These are phyloP conservation scores for Pseudomyrmex gracilis DNA, from an alignment of 1,140 invertebrate species.

Conservation along the genomic window DNA sequence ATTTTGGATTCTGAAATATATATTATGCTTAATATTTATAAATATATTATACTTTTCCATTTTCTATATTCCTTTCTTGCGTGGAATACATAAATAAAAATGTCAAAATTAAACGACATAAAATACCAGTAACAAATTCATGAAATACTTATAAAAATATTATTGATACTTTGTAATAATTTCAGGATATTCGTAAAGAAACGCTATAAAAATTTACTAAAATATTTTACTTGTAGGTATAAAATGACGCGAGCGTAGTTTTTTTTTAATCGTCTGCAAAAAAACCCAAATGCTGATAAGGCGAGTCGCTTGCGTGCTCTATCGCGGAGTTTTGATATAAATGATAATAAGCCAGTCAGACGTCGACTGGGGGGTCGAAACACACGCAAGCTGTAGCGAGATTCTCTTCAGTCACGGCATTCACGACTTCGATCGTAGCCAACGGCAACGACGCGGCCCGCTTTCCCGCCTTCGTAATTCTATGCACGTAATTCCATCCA, in stretches of 20 bases:
- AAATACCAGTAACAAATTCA: too few relatives aligned
- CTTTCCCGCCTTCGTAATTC: constrained; percentile 65
- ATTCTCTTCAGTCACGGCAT: constrained; percentile 43
- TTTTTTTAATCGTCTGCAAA: constrained; percentile 2
- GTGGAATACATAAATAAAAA: too few relatives aligned
- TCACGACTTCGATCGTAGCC: constrained; percentile 39
- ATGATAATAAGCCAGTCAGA: constrained; percentile 57
- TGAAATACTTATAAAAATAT: too few relatives aligned
- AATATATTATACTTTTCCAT: too few relatives aligned
- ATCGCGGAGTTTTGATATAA: constrained; percentile 53
- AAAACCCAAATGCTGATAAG: constrained; percentile 26
- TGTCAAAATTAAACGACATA: too few relatives aligned
- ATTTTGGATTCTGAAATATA: too few relatives aligned
- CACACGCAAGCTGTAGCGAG: constrained; percentile 36
- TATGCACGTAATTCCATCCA: constrained; percentile 72
- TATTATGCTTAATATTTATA: too few relatives aligned
- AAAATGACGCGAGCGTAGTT: neutral
- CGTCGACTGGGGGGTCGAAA: constrained; percentile 3
- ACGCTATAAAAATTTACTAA: neutral
- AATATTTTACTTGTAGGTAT: neutral
- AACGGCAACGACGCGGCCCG: neutral
- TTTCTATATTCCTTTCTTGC: too few relatives aligned
- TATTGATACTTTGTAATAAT: too few relatives aligned
- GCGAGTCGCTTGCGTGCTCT: constrained; percentile 26
- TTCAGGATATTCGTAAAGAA: too few relatives aligned